Evolutionary conservation across 2,888 invertebrate genomes (phyloP).

Genomic region (Podotricha telesiphe): DNA sequence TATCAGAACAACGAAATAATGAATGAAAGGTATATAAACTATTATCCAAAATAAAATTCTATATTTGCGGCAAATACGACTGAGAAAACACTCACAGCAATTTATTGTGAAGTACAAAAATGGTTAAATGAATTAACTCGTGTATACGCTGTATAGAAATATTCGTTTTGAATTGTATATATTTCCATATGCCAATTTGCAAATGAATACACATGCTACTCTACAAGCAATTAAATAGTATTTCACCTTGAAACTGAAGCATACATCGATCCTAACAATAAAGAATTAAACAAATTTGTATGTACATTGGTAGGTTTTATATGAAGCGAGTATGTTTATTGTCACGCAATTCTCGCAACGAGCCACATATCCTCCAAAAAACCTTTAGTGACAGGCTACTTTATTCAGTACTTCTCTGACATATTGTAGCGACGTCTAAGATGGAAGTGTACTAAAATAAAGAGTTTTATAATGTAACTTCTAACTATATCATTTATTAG

Average conservation of each 20-base stretch:
- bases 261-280: slow-evolving; percentile 8
- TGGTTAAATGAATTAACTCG: too few species aligned
- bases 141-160: slow-evolving; percentile 4
- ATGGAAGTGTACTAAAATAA: too few species aligned
- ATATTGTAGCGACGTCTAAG: too few species aligned
- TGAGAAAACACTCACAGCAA: slow-evolving; percentile 25
- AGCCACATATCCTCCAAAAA: neutral
- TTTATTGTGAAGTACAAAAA: slow-evolving; percentile 25
- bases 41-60: slow-evolving; percentile 5
- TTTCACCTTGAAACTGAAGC: slow-evolving; percentile 12
- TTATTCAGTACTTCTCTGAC: neutral
- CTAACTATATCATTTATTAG: neutral
- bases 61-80: slow-evolving; percentile 26
- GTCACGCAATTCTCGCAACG: neutral
- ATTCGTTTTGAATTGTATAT: slow-evolving; percentile 11
- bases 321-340: neutral
- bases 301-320: neutral
- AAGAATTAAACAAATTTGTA: slow-evolving; percentile 1
- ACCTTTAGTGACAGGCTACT: neutral
- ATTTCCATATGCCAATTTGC: slow-evolving; percentile 15
- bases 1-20: neutral
- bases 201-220: slow-evolving; percentile 6
- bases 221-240: slow-evolving; percentile 5
- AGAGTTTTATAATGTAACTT: too few species aligned
- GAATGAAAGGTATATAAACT: neutral